Evolutionary conservation across 2,888 invertebrate genomes (phyloP).

Genomic region (Andrena praecox): DNA sequence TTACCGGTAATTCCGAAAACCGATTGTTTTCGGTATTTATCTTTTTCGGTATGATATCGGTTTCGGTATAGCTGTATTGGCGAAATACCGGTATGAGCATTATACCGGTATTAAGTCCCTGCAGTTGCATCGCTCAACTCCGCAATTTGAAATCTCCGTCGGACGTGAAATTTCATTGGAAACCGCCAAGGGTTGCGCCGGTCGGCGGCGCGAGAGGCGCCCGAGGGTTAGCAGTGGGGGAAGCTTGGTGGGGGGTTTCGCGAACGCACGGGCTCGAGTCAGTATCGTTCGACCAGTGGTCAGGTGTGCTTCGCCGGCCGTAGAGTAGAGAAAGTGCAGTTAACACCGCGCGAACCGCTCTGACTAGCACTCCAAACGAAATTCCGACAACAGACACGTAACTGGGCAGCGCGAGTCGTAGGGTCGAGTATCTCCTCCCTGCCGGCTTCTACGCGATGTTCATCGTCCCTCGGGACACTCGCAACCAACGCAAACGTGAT

Average conservation of each 20-base stretch:
- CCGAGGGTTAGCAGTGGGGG: conserved; percentile 20
- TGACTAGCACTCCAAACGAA: background rate
- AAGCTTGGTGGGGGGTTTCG: conserved; percentile 57
- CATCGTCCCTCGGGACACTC: conserved; percentile 30
- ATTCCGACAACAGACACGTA: background rate
- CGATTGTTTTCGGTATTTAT: too few relatives aligned
- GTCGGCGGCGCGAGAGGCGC: conserved; percentile 26
- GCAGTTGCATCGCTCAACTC: too few relatives aligned
- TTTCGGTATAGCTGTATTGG: too few relatives aligned
- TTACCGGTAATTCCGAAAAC: too few relatives aligned
- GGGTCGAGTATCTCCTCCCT: background rate
- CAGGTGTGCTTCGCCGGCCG: conserved; percentile 66
- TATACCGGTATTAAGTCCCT: too few relatives aligned
- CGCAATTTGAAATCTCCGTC: background rate
- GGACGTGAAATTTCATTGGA: background rate
- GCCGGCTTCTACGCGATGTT: conserved; percentile 36
- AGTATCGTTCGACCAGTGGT: conserved; percentile 69
- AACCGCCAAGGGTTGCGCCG: conserved; percentile 44
- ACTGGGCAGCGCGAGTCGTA: background rate
- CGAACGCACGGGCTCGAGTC: conserved; percentile 55
- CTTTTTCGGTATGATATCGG: too few relatives aligned
- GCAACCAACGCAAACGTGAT: conserved; percentile 43
- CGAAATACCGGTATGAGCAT: too few relatives aligned
- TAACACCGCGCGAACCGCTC: background rate
- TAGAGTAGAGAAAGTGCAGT: background rate